Base-by-base conservation (phyloP, 2,888 invertebrate genomes). In the Trissolcus japonicus region DNA sequence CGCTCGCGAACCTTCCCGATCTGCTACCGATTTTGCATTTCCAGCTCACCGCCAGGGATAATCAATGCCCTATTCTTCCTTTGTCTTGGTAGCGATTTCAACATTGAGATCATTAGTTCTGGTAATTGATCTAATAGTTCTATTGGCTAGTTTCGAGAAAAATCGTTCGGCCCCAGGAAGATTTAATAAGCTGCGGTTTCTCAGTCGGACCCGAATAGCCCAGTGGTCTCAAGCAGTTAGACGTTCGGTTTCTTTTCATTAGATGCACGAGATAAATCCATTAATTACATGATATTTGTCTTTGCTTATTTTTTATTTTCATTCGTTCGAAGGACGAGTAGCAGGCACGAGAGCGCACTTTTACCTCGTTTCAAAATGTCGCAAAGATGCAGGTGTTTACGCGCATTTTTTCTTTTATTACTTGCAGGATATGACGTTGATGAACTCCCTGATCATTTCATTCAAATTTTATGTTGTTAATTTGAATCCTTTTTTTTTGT, bases 371-470 rank as follows among this genome's bases (percentile, higher is more conserved):
- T 56, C 61, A 51, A 50, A 60, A 25, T 72, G 59, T 74, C 66
- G 73, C 61, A 65, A 72, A 59, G 67, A 59, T 62, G 60, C 76
- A 73, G 57, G 74, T 66, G 66, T 72, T 65, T 67, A 40, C 56
- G 71, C 14, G 59, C 29, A 57, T 59, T 65, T 68, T 75, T 65
- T 60, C n/a, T 75, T 25, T 25, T 59, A 68, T 69, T 59, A 68
- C 63, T 55, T 63, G 41, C 54, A 59, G 6, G 4, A 4, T 6
- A 68, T 63, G 68, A 53, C 68, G 63, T 63, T 60, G 75, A 63
- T 54, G 54, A 68, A 63, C 43, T 63, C 66, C 53, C 29, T 41
- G 43, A 46, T 25, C 54, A 1, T 19, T 54, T 35, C 57, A 54
- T 57, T 53, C 41, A 46, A 68, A 63, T 75, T 75, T 75, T 57